Evolutionary conservation across 2,797 vertebrate species (phyloP).

Genomic region (Amazona ochrocephala): DNA sequence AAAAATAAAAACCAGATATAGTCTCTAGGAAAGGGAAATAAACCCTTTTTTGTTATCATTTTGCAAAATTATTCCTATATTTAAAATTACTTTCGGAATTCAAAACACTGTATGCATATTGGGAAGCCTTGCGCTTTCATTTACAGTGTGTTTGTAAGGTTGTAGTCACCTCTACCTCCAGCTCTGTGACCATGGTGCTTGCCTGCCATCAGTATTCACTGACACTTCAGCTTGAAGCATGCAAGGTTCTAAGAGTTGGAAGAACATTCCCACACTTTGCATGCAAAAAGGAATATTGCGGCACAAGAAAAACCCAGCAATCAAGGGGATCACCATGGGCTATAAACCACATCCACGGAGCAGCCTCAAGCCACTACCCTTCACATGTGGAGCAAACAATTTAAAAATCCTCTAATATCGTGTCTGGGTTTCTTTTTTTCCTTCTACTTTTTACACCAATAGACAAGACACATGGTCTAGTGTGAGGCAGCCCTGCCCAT

Average conservation of each 20-base stretch:
- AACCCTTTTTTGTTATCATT: not conserved
- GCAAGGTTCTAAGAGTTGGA: not conserved
- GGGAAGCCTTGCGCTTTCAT: not conserved
- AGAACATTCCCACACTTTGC: not conserved
- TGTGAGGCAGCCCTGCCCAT: not conserved
- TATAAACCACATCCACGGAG: not conserved
- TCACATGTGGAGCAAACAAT: fast-evolving
- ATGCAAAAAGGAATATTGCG: not conserved
- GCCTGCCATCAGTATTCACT: not conserved
- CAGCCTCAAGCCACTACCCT: not conserved
- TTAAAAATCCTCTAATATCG: not conserved
- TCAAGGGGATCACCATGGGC: not conserved
- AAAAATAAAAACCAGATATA: not conserved
- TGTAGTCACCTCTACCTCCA: not conserved
- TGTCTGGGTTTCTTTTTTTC: not conserved
- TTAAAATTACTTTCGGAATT: not conserved
- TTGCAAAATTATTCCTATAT: not conserved
- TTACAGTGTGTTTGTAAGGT: fast-evolving
- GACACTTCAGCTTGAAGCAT: fast-evolving
- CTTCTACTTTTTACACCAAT: fast-evolving
- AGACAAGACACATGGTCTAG: fast-evolving
- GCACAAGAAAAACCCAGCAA: not conserved
- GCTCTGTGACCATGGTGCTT: not conserved
- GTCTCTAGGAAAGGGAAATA: not conserved
- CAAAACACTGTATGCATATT: not conserved